phyloP scores from a whole-genome alignment of 2,797 vertebrate species.

The Cichlasoma orientale region DNA sequence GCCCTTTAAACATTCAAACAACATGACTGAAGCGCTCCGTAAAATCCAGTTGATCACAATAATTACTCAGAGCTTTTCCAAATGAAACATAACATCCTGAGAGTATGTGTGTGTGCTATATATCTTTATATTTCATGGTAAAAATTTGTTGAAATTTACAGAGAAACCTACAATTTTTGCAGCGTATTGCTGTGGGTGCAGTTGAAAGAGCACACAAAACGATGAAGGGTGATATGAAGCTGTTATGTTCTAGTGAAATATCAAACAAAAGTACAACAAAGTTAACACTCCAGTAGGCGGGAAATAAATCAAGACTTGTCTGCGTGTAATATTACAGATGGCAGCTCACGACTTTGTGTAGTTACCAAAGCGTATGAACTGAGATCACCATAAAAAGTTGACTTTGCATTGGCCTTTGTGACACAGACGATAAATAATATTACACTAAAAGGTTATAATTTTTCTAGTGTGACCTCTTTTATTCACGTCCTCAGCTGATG shows the following conservation, averaged over 20 bases:
- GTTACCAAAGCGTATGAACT: neutral
- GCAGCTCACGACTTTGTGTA: neutral
- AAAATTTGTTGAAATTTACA: too few relatives aligned
- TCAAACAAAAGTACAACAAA: too few relatives aligned
- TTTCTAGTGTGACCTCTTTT: neutral
- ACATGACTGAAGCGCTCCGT: neutral
- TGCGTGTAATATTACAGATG: neutral
- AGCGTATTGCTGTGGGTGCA: too few relatives aligned
- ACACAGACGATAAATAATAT: neutral
- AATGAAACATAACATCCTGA: neutral
- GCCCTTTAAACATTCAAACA: constrained; percentile 9
- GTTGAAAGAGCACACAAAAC: too few relatives aligned
- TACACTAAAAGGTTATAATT: neutral
- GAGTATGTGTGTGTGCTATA: neutral
- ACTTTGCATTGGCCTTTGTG: neutral
- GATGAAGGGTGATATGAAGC: too few relatives aligned
- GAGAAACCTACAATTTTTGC: too few relatives aligned
- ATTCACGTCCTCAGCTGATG: too few relatives aligned
- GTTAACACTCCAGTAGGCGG: too few relatives aligned
- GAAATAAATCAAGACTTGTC: too few relatives aligned
- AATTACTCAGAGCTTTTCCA: neutral
- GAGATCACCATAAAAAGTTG: neutral
- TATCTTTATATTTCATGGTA: too few relatives aligned
- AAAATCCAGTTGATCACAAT: neutral
- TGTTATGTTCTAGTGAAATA: too few relatives aligned